These are phyloP conservation scores for Lanius collurio DNA, from an alignment of 2,113 vertebrate species.

Conservation along the genomic window DNA sequence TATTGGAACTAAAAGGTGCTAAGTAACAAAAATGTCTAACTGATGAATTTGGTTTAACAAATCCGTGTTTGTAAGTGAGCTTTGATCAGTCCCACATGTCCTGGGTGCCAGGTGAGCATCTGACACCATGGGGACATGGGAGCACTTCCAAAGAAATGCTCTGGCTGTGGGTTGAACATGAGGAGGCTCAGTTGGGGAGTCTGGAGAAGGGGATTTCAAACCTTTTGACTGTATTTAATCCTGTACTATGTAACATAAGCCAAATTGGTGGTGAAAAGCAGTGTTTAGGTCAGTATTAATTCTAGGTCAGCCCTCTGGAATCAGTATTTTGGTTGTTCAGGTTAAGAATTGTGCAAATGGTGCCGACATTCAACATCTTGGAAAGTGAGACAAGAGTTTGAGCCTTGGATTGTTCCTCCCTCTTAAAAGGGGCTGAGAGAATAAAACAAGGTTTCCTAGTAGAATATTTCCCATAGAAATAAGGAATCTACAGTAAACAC, in stretches of 20 bases:
- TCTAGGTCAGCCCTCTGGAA: not conserved
- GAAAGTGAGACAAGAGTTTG: not conserved
- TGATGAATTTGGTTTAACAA: not conserved
- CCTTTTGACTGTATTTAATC: not conserved
- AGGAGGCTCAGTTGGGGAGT: not conserved
- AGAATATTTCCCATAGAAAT: not conserved
- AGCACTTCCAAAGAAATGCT: not conserved
- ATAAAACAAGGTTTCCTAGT: not conserved
- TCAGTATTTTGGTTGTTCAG: fast-evolving
- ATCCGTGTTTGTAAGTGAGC: not conserved
- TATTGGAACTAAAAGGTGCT: not conserved
- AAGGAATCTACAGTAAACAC: not conserved
- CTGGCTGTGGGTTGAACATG: not conserved
- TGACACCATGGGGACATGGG: fast-evolving
- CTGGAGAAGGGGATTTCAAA: not conserved
- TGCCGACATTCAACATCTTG: too few relatives aligned
- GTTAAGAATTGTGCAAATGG: not conserved
- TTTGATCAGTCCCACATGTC: not conserved
- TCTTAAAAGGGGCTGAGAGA: not conserved
- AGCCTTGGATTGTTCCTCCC: not conserved
- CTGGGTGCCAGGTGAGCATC: not conserved
- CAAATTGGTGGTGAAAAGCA: not conserved
- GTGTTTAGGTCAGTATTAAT: not conserved
- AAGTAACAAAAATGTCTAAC: not conserved
- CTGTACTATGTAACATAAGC: not conserved